A percentile compares a stretch with the other conserved stretches of the same genome.
phyloP scores from a whole-genome alignment of 2,113 vertebrate genomes.

The Tachysurus fulvidraco region DNA sequence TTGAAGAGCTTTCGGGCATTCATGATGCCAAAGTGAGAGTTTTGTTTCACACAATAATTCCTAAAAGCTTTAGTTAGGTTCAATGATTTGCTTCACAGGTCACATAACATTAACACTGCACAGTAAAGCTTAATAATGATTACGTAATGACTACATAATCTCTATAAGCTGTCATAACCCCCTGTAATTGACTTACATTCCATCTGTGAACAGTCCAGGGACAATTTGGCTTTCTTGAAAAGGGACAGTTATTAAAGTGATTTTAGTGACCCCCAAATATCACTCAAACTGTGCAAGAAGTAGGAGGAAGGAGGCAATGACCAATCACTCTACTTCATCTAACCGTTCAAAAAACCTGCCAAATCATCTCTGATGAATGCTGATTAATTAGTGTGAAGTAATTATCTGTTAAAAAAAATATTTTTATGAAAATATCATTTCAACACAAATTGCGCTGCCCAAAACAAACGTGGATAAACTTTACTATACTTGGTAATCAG shows the following conservation, averaged over 20 bases:
- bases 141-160: background rate
- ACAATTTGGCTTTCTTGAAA: background rate
- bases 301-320: background rate
- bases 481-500: background rate
- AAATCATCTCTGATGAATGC: background rate
- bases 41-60: conserved; percentile 22
- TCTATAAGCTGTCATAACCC: too few relatives aligned
- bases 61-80: background rate
- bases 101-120: background rate
- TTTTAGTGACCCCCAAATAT: background rate
- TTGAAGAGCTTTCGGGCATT: conserved; percentile 90
- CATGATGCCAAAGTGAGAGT: conserved; percentile 90
- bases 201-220: background rate
- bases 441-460: background rate
- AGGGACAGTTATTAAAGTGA: background rate
- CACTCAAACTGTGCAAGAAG: background rate
- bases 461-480: background rate
- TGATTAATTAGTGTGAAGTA: background rate
- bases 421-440: background rate
- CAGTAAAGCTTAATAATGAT: background rate
- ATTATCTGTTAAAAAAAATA: background rate
- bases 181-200: background rate
- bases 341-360: background rate
- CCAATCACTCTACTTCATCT: background rate
- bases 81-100: conserved; percentile 3